A percentile compares a stretch with the other conserved stretches of the same genome.
Evolutionary conservation across 2,113 vertebrate genomes (phyloP).

Genomic region (Anas platyrhynchos): DNA sequence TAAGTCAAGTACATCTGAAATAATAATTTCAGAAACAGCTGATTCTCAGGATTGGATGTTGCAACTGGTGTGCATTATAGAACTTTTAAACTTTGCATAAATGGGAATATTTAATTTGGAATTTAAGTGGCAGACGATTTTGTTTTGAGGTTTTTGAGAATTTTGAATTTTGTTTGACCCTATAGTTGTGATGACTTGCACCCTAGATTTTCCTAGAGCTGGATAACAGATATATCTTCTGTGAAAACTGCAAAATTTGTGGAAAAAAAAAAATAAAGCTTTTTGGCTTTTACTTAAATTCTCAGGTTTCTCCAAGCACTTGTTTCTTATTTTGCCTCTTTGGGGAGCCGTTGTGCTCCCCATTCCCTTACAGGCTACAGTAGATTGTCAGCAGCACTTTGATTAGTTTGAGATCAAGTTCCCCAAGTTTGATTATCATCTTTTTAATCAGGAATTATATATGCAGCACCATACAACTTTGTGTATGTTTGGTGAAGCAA

Average conservation of each 20-base stretch:
- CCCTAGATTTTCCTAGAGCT: neutral
- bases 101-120: neutral
- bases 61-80: fast-evolving
- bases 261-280: neutral
- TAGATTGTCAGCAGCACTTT: neutral
- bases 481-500: neutral
- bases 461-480: neutral
- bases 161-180: neutral
- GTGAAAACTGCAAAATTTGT: neutral
- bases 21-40: neutral
- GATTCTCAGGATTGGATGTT: neutral
- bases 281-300: neutral
- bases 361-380: neutral
- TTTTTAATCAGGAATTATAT: neutral
- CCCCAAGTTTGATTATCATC: neutral
- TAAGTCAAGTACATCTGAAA: neutral
- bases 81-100: neutral
- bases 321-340: neutral
- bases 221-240: neutral
- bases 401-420: neutral
- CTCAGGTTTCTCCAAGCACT: neutral
- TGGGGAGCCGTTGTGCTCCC: neutral
- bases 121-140: neutral
- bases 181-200: neutral
- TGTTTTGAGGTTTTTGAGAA: neutral